Conservation (phyloP, 2,888 invertebrate species). For the Harpalus rubripes region DNA sequence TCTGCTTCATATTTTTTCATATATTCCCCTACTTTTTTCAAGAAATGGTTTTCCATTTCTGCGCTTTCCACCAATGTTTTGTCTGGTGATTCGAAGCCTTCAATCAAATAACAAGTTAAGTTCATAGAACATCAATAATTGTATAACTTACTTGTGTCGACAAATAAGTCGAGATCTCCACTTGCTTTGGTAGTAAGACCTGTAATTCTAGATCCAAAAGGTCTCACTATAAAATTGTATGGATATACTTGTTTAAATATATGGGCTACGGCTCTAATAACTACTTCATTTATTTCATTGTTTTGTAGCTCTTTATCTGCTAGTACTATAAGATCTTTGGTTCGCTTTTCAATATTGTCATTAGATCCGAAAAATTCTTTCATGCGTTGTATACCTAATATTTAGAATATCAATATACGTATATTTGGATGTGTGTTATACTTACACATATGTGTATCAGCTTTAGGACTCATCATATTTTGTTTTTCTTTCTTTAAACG, state of each 20-base stretch:
- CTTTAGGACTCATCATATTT: constrained; percentile 27
- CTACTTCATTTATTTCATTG: constrained; percentile 19
- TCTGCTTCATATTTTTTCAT: constrained; percentile 49
- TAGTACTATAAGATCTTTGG: constrained; percentile 7
- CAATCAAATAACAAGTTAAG: background rate
- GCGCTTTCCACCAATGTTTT: constrained; percentile 35
- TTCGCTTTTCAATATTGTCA: constrained; percentile 12
- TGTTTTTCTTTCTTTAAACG: constrained; percentile 4
- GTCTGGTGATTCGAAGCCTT: constrained; percentile 19
- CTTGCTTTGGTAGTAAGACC: constrained; percentile 58
- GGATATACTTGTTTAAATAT: constrained; percentile 25
- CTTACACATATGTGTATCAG: constrained; percentile 48
- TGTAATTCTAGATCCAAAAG: constrained; percentile 63
- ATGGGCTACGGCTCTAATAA: constrained; percentile 17
- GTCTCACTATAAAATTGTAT: constrained; percentile 26
- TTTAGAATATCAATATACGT: background rate
- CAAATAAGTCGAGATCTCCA: constrained; percentile 60
- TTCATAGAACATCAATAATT: background rate
- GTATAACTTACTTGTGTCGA: constrained; percentile 56
- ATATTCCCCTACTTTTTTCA: constrained; percentile 49
- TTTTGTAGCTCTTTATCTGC: constrained; percentile 40
- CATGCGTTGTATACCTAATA: constrained; percentile 40
- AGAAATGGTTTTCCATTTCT: constrained; percentile 46
- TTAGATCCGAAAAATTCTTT: constrained; percentile 54
- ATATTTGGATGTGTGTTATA: background rate